These are phyloP conservation scores for Hemiprocne comata DNA, from an alignment of 2,113 vertebrate genomes.

Conservation along the genomic window DNA sequence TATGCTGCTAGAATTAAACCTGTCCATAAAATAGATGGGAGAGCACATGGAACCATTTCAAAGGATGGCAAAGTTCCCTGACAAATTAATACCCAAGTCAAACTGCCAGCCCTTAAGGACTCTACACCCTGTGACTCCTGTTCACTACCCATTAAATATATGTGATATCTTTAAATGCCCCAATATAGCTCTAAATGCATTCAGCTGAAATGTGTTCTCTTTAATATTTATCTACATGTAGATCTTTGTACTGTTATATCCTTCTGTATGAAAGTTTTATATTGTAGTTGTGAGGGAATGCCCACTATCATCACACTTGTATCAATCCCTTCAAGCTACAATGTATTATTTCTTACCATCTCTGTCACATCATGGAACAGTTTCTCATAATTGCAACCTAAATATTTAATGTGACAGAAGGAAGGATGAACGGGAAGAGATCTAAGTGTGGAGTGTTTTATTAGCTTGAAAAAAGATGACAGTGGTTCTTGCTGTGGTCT, in stretches of 20 bases:
- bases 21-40: neutral
- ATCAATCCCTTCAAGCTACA: neutral
- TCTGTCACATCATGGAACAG: neutral
- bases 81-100: neutral
- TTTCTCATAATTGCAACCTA: slow-evolving; percentile 33
- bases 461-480: neutral
- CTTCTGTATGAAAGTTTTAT: neutral
- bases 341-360: slow-evolving; percentile 3
- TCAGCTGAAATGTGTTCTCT: neutral
- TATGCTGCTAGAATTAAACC: slow-evolving; percentile 14
- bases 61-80: neutral
- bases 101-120: neutral
- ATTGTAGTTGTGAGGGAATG: neutral
- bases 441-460: neutral
- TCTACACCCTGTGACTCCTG: neutral
- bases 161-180: neutral
- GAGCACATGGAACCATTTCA: neutral
- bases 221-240: neutral
- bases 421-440: neutral
- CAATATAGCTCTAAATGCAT: neutral
- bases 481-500: neutral
- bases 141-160: neutral
- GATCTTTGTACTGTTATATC: neutral
- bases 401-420: slow-evolving; percentile 53
- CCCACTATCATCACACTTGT: neutral